Base-by-base conservation (phyloP, 2,888 invertebrate genomes). In the Drosophila paranaensis region DNA sequence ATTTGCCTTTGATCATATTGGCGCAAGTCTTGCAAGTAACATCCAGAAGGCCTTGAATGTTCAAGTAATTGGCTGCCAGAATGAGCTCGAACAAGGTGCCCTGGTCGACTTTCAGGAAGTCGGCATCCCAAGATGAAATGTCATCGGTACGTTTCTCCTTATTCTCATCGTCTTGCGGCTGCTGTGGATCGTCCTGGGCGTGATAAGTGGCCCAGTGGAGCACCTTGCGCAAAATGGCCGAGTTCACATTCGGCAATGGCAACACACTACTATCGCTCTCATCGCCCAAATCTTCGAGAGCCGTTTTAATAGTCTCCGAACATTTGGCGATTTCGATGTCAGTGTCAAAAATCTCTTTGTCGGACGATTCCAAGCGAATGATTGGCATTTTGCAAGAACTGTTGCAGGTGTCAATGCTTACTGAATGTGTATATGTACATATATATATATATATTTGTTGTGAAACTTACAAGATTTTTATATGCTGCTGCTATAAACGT, bases 91-190 rank as follows among this genome's bases (percentile, higher is more conserved):
- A 99, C 14, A 99, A 93, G 1, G 98, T 99, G 69, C 98, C 98
- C 92, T 99, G 98, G 92, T 99, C 98, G 39, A 99, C 99, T 94
- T 99, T 99, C 10, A 99, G 94, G 91, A 99, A 99, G 92, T 99
- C 99, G 0, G 98, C 98, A 94, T 99, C 99, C 99, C 99, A 99
- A 0, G 98, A 98, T 30, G 97, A 97, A 81, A 99, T 99, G 91
- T 99, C 99, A 92, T 99, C 99, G 0, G 99, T 99, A n/a, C 99
- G 94, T 91, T 99, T 99, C 91, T 98, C 98, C 92, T 98, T 98
- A 93, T 97, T 98, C 92, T 99, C 99, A 90, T 99, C 98, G 89
- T 99, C 99, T 93, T 98, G 98, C 10, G 98, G 97, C 88, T 97
- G 96, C 64, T 98, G 97, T 30, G 98, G 98, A 92, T 99, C 99